phyloP scores from a whole-genome alignment of 2,113 vertebrate genomes.

The Sisor rabdophorus region DNA sequence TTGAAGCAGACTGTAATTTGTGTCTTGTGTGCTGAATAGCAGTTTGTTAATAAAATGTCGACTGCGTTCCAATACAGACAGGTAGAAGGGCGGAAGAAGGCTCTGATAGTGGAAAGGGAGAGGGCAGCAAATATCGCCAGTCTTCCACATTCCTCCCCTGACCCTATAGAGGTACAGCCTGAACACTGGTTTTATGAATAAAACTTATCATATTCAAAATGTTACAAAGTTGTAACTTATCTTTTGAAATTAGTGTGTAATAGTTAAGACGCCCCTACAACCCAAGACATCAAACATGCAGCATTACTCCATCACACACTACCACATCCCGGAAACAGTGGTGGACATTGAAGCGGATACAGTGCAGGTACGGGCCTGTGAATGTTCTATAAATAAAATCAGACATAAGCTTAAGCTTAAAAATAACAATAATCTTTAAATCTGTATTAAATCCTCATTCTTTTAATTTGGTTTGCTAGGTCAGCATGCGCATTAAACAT shows the following conservation, averaged over 20 bases:
- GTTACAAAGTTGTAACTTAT: no score
- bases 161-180: constrained; percentile 74
- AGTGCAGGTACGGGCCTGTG: constrained; percentile 66
- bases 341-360: constrained; percentile 73
- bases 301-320: constrained; percentile 76
- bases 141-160: constrained; percentile 73
- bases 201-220: no score
- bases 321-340: constrained; percentile 70
- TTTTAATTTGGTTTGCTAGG: no score
- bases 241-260: constrained; percentile 64
- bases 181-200: no score
- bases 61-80: constrained; percentile 60
- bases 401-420: no score
- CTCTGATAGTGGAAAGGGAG: constrained; percentile 79
- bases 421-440: no score
- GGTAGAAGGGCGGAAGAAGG: constrained; percentile 75
- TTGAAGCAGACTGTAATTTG: not conserved
- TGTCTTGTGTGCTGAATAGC: not conserved
- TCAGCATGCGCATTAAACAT: no score
- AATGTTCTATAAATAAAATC: no score
- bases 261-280: constrained; percentile 56
- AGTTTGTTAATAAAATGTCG: not conserved
- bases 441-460: no score
- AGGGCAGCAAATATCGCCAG: constrained; percentile 80
- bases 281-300: constrained; percentile 65